A percentile compares a stretch with the other conserved stretches of the same genome.
These are phyloP conservation scores for Mayetiola destructor DNA, from an alignment of 2,888 invertebrate species.

Conservation along the genomic window DNA sequence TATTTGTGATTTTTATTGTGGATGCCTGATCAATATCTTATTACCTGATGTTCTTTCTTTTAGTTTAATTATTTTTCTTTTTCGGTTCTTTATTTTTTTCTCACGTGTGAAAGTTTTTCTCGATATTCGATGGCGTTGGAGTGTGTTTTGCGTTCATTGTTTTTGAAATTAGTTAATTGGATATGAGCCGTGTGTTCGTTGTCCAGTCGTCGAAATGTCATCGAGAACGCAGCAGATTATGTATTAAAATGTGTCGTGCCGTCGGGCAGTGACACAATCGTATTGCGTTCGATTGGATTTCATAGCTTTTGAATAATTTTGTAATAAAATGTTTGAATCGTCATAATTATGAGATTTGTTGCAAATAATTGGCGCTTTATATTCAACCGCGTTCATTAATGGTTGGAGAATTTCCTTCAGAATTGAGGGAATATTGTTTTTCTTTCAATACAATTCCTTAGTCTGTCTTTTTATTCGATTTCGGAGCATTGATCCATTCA, in stretches of 20 bases:
- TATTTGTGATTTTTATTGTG: conserved; percentile 3
- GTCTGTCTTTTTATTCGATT: too few relatives aligned
- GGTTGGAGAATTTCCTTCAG: too few relatives aligned
- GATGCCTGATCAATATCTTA: background rate
- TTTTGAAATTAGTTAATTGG: conserved; percentile 1
- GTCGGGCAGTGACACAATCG: background rate
- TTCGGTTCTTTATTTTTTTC: background rate
- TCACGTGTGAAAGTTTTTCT: background rate
- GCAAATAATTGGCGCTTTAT: too few relatives aligned
- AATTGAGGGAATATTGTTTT: too few relatives aligned
- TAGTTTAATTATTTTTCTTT: background rate
- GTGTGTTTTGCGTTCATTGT: background rate
- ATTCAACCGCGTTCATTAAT: too few relatives aligned
- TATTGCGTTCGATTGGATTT: background rate
- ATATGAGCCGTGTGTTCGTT: background rate
- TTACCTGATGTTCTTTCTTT: background rate
- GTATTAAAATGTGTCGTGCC: too few relatives aligned
- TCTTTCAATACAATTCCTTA: too few relatives aligned
- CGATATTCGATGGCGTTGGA: background rate
- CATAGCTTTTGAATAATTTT: conserved; percentile 3
- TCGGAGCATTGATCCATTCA: too few relatives aligned
- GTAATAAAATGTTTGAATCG: background rate
- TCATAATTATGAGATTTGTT: conserved; percentile 6
- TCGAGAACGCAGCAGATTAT: background rate
- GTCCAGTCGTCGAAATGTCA: background rate